Base-by-base conservation (phyloP, 1,140 invertebrate species). In the Aradophagus sp. region DNA sequence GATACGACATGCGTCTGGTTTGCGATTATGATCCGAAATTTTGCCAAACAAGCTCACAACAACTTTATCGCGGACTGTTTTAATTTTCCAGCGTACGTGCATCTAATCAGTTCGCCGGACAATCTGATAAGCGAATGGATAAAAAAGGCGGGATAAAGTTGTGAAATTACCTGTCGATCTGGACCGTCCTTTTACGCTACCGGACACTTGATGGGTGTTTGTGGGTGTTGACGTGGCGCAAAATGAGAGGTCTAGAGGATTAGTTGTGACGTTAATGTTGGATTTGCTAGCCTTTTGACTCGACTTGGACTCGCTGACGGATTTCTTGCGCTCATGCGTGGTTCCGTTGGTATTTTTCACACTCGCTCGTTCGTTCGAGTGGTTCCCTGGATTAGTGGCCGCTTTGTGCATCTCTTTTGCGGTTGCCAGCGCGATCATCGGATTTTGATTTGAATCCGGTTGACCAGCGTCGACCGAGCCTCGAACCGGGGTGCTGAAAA, bases 261-360 rank as follows among this genome's bases (percentile, higher is more conserved):
- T 90, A 2, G 89, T 89, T 14, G 89, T 90, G 2, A 90, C 89
- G 77, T 89, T 89, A 50, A 90, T 87, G 78, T 87, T 88, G 0
- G 88, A 87, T 16, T 86, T 87, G 39, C 44, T 47, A 15, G 52
- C 34, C 41, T 53, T 67, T 15, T 73, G 62, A 39, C 39, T 67
- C 42, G 52, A 50, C 68, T 74, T 76, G 0, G 39, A 36, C 15
- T 74, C 74, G 45, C 65, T 62, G n/a, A 36, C 41, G 16, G 66
- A 56, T 27, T 72, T 67, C 38, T 66, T 62, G 38, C 47, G 55
- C 11, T 74, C 74, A 29, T 66, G 61, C 32, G 29, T 50, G 41
- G 56, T 31, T 5, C 45, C 65, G 15, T 31, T 58, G n/a, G 35
- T 41, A 50, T 48, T 75, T 29, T 73, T 67, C 14, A 35, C 39